Evolutionary conservation across 2,888 invertebrate species (phyloP).

Genomic region (Rotaria magnacalcarata): DNA sequence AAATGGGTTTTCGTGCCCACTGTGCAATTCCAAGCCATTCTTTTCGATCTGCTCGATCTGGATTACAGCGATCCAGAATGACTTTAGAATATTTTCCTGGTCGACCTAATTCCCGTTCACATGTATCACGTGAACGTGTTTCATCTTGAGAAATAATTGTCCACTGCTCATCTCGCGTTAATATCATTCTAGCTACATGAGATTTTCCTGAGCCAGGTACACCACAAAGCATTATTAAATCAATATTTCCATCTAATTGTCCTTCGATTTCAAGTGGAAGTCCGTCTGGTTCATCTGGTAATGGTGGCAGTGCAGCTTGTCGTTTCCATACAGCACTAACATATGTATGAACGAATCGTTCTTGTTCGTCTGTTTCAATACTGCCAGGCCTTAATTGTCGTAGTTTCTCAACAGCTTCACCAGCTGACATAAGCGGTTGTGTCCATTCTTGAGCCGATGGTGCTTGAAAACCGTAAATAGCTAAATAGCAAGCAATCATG

Average conservation of each 20-base stretch:
- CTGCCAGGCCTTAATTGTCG: constrained; percentile 55
- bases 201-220: constrained; percentile 12
- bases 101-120: constrained; percentile 6
- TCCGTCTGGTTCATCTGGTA: neutral
- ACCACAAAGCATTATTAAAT: neutral
- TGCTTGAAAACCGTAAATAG: constrained; percentile 60
- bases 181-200: neutral
- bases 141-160: neutral
- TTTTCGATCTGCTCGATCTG: neutral
- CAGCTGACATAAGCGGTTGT: constrained; percentile 47
- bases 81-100: neutral
- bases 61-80: neutral
- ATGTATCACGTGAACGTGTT: neutral
- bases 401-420: constrained; percentile 50
- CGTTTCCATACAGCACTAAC: neutral
- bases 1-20: neutral
- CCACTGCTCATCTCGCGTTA: neutral
- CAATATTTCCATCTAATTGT: neutral
- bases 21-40: neutral
- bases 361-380: constrained; percentile 57
- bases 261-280: neutral
- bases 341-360: constrained; percentile 47
- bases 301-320: neutral
- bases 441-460: neutral
- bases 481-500: constrained; percentile 71